Evolutionary conservation across 2,888 invertebrate species (phyloP).

Genomic region (Didymodactylos carnosus): DNA sequence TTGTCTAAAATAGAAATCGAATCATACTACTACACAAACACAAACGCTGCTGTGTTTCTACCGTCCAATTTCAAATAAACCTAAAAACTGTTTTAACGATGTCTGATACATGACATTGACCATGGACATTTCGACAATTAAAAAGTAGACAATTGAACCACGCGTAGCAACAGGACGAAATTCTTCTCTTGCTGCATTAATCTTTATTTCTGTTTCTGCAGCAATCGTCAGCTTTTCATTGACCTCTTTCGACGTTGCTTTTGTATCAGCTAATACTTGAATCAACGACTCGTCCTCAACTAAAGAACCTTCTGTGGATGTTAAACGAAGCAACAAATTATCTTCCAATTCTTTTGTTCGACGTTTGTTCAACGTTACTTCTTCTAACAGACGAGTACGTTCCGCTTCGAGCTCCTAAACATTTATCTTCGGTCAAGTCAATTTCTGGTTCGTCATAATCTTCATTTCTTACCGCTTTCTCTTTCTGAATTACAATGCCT

Average conservation of each 20-base stretch:
- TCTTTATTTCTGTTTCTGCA: conserved; percentile 33
- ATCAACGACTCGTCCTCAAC: conserved; percentile 35
- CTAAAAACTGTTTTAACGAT: conserved; percentile 37
- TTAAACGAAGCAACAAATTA: conserved; percentile 70
- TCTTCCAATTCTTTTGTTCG: conserved; percentile 87
- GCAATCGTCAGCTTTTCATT: conserved; percentile 32
- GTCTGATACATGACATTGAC: conserved; percentile 36
- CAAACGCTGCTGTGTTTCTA: too few species aligned
- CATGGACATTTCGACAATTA: conserved; percentile 34
- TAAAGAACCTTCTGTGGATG: conserved; percentile 59
- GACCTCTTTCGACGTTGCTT: conserved; percentile 32
- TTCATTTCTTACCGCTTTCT: conserved; percentile 52
- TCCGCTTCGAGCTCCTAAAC: conserved; percentile 65
- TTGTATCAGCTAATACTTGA: conserved; percentile 31
- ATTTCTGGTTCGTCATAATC: too few species aligned
- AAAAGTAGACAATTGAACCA: conserved; percentile 34
- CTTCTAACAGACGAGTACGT: conserved; percentile 71
- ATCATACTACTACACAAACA: too few species aligned
- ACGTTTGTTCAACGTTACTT: conserved; percentile 81
- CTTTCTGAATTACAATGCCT: conserved; percentile 76
- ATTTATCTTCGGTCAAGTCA: too few species aligned
- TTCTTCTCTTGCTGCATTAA: conserved; percentile 33
- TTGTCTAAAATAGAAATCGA: conserved; percentile 52
- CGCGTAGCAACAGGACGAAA: conserved; percentile 34
- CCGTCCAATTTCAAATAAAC: conserved; percentile 51